Percentiles rank a stretch among this genome's conserved stretches.
Evolutionary conservation across 2,888 invertebrate genomes (phyloP).

Genomic region (Eubasilissa splendida): DNA sequence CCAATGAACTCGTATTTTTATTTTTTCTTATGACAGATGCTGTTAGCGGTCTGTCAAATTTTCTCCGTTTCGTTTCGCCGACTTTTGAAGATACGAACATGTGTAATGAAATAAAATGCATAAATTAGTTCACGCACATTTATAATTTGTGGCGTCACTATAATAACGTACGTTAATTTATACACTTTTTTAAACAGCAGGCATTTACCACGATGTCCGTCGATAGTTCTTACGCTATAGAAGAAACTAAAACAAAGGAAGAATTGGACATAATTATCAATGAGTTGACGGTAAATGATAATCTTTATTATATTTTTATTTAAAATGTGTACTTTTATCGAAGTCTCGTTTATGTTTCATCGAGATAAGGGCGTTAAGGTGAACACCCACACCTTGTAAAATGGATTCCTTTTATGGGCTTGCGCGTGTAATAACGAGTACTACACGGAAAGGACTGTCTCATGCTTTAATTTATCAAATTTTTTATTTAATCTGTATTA

Average conservation of each 20-base stretch:
- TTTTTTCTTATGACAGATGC: slow-evolving; percentile 25
- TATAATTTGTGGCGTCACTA: neutral
- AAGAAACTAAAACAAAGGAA: slow-evolving; percentile 63
- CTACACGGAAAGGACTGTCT: neutral
- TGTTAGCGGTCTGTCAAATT: slow-evolving; percentile 19
- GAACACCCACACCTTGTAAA: slow-evolving; percentile 47
- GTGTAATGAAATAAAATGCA: slow-evolving; percentile 6
- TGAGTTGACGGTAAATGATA: slow-evolving; percentile 62
- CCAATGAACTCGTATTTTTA: neutral
- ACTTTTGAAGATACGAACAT: neutral
- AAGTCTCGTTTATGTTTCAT: neutral
- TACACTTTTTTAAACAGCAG: slow-evolving; percentile 4
- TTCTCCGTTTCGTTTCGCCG: neutral
- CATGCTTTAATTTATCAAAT: too few species aligned
- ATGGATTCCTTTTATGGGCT: slow-evolving; percentile 53
- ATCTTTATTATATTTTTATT: slow-evolving; percentile 8
- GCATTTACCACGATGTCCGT: slow-evolving; percentile 36
- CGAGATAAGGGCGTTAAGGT: neutral
- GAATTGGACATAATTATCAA: slow-evolving; percentile 65
- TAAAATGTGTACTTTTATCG: neutral
- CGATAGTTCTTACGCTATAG: slow-evolving; percentile 56
- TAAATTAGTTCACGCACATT: neutral
- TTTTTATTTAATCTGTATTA: too few species aligned
- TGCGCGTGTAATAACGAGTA: neutral
- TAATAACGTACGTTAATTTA: neutral